phyloP scores from a whole-genome alignment of 2,888 invertebrate genomes.

The Elysia crispata region DNA sequence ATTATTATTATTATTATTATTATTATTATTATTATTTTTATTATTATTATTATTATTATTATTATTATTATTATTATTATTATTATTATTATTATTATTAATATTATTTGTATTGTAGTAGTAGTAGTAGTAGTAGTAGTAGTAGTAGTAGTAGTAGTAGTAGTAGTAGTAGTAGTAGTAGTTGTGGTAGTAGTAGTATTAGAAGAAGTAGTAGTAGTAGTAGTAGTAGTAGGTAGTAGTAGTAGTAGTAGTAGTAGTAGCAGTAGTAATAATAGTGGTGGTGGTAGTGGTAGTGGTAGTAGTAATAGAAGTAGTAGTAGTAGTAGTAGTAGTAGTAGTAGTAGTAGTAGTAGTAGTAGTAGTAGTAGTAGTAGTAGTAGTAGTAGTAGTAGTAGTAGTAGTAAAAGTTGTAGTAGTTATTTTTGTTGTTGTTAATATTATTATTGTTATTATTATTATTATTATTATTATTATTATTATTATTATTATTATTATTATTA shows the following conservation, averaged over 20 bases:
- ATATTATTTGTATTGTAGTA: too few species aligned
- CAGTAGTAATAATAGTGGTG: slow-evolving; percentile 7
- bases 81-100: not conserved
- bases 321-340: slow-evolving; percentile 3
- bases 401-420: too few species aligned
- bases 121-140: slow-evolving; percentile 9
- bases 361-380: slow-evolving; percentile 33
- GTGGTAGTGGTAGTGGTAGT: slow-evolving; percentile 13
- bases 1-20: too few species aligned
- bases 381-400: not conserved
- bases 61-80: not conserved
- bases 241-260: slow-evolving; percentile 11
- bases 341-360: slow-evolving; percentile 34
- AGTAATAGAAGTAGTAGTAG: slow-evolving; percentile 5
- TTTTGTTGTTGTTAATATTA: too few species aligned
- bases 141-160: too few species aligned
- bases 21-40: too few species aligned
- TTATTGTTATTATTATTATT: not conserved
- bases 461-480: not conserved
- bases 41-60: too few species aligned
- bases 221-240: too few species aligned
- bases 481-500: too few species aligned
- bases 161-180: slow-evolving; percentile 21
- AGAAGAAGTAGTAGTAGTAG: too few species aligned
- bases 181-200: too few species aligned